phyloP scores from a whole-genome alignment of 2,888 invertebrate species.

The Callyntrura sp. region DNA sequence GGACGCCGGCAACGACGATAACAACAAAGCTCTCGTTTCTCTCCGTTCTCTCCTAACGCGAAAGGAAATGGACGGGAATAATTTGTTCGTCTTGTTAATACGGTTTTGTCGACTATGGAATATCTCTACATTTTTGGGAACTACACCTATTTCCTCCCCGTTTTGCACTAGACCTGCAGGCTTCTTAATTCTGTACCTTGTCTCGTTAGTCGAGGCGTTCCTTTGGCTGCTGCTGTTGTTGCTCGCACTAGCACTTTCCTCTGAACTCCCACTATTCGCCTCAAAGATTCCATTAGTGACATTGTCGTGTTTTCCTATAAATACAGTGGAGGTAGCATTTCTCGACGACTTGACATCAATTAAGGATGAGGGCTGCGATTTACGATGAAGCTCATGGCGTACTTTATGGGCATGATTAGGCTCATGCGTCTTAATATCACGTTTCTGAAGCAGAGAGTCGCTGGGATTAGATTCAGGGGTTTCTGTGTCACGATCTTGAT shows the following conservation, averaged over 20 bases:
- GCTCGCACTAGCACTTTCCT: not conserved
- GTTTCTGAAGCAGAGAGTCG: constrained; percentile 44
- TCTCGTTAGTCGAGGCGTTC: not conserved
- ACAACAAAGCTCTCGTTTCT: constrained; percentile 72
- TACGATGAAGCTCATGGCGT: constrained; percentile 77
- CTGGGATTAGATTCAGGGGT: constrained; percentile 30
- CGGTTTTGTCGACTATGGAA: constrained; percentile 17
- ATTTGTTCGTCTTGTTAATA: constrained; percentile 72
- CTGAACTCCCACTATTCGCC: constrained; percentile 13
- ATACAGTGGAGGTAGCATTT: constrained; percentile 40
- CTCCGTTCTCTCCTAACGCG: constrained; percentile 54
- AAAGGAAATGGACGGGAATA: constrained; percentile 73
- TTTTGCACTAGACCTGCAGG: not conserved
- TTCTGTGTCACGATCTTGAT: constrained; percentile 30
- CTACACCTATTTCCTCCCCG: constrained; percentile 1
- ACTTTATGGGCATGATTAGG: constrained; percentile 73
- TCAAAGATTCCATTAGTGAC: constrained; percentile 9
- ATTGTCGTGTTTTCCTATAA: constrained; percentile 32
- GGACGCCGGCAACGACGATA: no score
- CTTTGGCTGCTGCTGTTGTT: constrained; percentile 4
- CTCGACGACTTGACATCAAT: constrained; percentile 56
- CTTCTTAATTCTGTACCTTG: not conserved
- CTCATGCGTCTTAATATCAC: constrained; percentile 68
- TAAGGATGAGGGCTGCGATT: constrained; percentile 69
- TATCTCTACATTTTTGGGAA: constrained; percentile 6